Base-by-base conservation (phyloP, 2,113 vertebrate genomes). In the Myrmecobius fasciatus region DNA sequence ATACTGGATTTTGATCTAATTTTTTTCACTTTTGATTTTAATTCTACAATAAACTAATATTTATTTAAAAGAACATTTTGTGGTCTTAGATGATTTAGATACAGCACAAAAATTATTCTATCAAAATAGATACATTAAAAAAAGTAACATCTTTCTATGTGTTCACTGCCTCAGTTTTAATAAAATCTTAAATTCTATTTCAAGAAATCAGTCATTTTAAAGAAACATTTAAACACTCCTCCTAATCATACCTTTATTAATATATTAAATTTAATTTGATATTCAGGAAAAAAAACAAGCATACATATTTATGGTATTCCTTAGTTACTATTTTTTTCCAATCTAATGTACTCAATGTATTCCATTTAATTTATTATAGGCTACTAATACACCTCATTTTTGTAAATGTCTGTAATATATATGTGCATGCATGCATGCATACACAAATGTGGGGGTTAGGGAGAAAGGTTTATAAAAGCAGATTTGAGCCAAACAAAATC, bases 241-340 rank as follows among this genome's bases (percentile, higher is more conserved):
- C 56, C 75, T 93, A 83, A 92, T 90, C 52, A 51, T 4, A 93
- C 9, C n/a, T 26, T 93, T 52, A 92, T 75, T 53, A 17, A 11
- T 28, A 46, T n/a, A 93, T 0, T 92, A 93, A 48, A 88, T 96
- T 88, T 56, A n/a, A 51, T 93, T 89, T 89, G 53, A 24, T 94
- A 94, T 47, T 93, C 46, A 52, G 94, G 95, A 93, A 94, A 93
- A 90, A 94, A 95, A 25, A 36, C 10, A 94, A 53, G 9, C 26
- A 89, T 51, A 51, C 49, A 22, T 48, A 12, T 52, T 89, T 47
- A 60, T 11, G 89, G 54, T 26, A 90, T 26, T 93, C 53, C 60
- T 93, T 52, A 47, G 26, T 48, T 53, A 12, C 83, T 90, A 83
- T 25, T 89, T 88, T 91, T 46, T 20, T 94, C 36, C 46, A 89